phyloP scores from a whole-genome alignment of 2,888 invertebrate species.

The Aporophyla lueneburgensis region DNA sequence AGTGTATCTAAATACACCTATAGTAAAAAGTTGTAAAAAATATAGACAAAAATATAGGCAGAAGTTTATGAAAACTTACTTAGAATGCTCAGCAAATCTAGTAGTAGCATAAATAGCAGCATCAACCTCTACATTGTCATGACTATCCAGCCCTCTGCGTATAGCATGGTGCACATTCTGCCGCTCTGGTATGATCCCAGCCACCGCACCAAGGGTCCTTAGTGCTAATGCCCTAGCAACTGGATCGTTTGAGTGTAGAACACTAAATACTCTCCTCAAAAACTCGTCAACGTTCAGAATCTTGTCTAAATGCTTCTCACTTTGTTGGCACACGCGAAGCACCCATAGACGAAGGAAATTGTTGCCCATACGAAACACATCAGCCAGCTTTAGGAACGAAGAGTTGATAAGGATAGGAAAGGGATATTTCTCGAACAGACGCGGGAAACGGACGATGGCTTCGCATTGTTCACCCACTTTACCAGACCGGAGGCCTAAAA shows the following conservation, averaged over 20 bases:
- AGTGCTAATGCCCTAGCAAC: slow-evolving; percentile 97
- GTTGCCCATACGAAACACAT: slow-evolving; percentile 97
- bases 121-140: slow-evolving; percentile 98
- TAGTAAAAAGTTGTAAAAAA: no score
- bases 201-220: slow-evolving; percentile 97
- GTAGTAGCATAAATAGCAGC: slow-evolving; percentile 98
- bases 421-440: slow-evolving; percentile 98
- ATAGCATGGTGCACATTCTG: slow-evolving; percentile 99
- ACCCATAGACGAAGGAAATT: slow-evolving; percentile 98
- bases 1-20: no score
- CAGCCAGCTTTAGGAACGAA: slow-evolving; percentile 97
- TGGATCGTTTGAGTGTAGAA: slow-evolving; percentile 99
- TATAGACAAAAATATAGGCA: no score
- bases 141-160: slow-evolving; percentile 97
- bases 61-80: slow-evolving; percentile 87
- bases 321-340: slow-evolving; percentile 97
- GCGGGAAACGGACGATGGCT: slow-evolving; percentile 98
- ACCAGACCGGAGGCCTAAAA: slow-evolving; percentile 95
- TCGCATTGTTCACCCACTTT: slow-evolving; percentile 99
- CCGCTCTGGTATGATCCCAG: slow-evolving; percentile 97
- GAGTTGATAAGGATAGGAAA: slow-evolving; percentile 99
- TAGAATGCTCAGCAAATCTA: slow-evolving; percentile 98
- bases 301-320: slow-evolving; percentile 98
- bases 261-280: slow-evolving; percentile 96
- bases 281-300: slow-evolving; percentile 98